Base-by-base conservation (phyloP, 1,140 invertebrate genomes). In the Trichogramma pretiosum region DNA sequence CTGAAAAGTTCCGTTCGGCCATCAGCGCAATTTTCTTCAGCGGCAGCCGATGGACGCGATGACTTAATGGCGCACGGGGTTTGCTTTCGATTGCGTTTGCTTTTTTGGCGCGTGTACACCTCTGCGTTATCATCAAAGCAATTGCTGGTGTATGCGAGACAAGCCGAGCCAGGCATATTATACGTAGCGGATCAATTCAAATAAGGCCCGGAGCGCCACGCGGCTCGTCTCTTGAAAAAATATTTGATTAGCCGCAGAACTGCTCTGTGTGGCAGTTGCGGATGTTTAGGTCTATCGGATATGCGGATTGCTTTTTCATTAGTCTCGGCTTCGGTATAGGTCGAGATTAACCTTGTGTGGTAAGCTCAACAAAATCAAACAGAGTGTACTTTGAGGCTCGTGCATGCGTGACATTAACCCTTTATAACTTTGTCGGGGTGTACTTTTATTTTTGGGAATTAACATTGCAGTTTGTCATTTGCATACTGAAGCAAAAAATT, bases 101-200 rank as follows among this genome's bases (percentile, higher is more conserved):
- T 38, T 43, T 49, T 17, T 37, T n/a, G n/a, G n/a, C 24, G 13
- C 26, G 23, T 22, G 1, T 4, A 9, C 32, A 11, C 2, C 13
- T 18, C 22, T 18, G 11, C n/a, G 46, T 8, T n/a, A n/a, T n/a
- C n/a, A n/a, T n/a, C n/a, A n/a, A n/a, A n/a, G n/a, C n/a, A n/a
- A n/a, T n/a, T n/a, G n/a, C n/a, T n/a, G n/a, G n/a, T n/a, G n/a
- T n/a, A n/a, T n/a, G n/a, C n/a, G n/a, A n/a, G n/a, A n/a, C n/a
- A n/a, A 35, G 23, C 32, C 8, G 35, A 16, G 17, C 5, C 41
- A n/a, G 10, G 40, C n/a, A n/a, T n/a, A n/a, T n/a, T n/a, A n/a
- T n/a, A n/a, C n/a, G n/a, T n/a, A n/a, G n/a, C 40, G 48, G 41
- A 39, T 44, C 41, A 49, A 39, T 49, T 43, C 18, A 42, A 48